phyloP scores from a whole-genome alignment of 2,888 invertebrate species.

The Idaea dimidiata region DNA sequence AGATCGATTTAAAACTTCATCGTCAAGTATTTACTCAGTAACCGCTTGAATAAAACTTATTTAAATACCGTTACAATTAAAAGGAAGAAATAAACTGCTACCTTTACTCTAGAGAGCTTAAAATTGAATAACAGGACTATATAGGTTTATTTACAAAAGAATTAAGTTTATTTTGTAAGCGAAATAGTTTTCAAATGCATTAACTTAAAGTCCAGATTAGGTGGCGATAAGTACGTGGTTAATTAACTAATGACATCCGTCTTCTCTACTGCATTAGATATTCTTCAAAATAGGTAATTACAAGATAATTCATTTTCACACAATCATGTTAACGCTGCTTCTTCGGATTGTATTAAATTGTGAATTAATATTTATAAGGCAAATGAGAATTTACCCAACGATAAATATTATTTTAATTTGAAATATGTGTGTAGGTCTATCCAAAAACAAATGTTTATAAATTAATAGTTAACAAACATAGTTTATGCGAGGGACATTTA shows the following conservation, averaged over 20 bases:
- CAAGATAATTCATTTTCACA: constrained; percentile 43
- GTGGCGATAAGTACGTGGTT: constrained; percentile 12
- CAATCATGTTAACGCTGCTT: constrained; percentile 36
- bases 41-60: constrained; percentile 56
- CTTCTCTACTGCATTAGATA: constrained; percentile 42
- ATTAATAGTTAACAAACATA: constrained; percentile 1
- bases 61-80: neutral
- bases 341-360: constrained; percentile 26
- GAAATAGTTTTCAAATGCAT: constrained; percentile 38
- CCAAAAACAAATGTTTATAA: neutral
- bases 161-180: constrained; percentile 26
- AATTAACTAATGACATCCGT: constrained; percentile 52
- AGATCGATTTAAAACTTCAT: constrained; percentile 69
- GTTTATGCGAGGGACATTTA: neutral
- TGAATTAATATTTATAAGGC: constrained; percentile 2
- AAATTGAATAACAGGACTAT: constrained; percentile 1
- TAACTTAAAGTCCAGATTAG: constrained; percentile 30
- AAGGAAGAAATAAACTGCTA: neutral
- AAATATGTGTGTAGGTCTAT: neutral
- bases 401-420: neutral
- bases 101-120: constrained; percentile 16
- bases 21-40: constrained; percentile 75
- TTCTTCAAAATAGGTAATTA: constrained; percentile 44
- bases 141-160: constrained; percentile 18
- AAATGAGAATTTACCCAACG: neutral